Conservation (phyloP, 2,113 vertebrate genomes). For the Nothobranchius furzeri region DNA sequence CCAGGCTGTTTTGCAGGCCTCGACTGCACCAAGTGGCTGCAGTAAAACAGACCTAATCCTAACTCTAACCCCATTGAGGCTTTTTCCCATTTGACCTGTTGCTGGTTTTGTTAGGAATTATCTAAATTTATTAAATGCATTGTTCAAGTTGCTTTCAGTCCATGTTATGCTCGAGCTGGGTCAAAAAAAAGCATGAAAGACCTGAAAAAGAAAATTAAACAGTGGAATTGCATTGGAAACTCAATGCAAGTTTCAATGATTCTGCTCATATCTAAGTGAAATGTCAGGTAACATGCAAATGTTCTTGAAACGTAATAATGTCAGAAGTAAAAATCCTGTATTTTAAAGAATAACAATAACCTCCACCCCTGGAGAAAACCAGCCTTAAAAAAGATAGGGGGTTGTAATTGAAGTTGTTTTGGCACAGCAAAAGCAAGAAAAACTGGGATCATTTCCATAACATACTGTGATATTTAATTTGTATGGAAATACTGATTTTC, state of each 20-base stretch:
- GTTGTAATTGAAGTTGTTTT: not conserved
- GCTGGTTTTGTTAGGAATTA: too few species aligned
- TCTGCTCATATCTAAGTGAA: conserved; percentile 15
- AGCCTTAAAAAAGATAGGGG: not conserved
- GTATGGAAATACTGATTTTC: conserved; percentile 12
- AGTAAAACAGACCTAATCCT: too few species aligned
- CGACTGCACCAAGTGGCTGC: too few species aligned
- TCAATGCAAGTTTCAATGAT: not conserved
- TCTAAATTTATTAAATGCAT: too few species aligned
- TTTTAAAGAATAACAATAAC: too few species aligned
- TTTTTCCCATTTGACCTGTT: too few species aligned
- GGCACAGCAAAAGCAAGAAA: not conserved
- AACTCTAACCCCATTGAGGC: too few species aligned
- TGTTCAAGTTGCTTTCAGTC: too few species aligned
- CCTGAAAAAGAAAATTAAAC: not conserved
- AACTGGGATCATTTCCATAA: conserved; percentile 27
- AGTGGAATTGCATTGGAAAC: not conserved
- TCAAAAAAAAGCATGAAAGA: not conserved
- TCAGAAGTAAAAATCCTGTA: too few species aligned
- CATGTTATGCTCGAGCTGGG: too few species aligned
- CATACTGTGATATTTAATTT: not conserved
- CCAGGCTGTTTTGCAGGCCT: too few species aligned
- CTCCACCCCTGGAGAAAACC: not conserved
- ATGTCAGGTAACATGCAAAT: conserved; percentile 21
- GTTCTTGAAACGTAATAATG: not conserved